Base-by-base conservation (phyloP, 1,140 invertebrate species). In the Brachionus sp. region DNA sequence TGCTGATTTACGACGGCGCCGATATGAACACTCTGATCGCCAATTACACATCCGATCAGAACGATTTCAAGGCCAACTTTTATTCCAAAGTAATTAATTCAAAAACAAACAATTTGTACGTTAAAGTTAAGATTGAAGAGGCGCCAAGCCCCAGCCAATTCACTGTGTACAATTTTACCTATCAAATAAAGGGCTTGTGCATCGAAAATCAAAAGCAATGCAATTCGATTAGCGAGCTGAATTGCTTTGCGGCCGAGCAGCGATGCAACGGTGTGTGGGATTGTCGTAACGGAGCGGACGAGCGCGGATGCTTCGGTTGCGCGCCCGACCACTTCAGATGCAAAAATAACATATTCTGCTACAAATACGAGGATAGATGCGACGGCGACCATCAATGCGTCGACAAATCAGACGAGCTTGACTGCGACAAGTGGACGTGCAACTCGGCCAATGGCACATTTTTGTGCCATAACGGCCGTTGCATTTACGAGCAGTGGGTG, bases 401-500 rank as follows among this genome's bases (percentile, higher is more conserved):
- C 5, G 80, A 83, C 39, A 66, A 70, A 13, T 66, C 80, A n/a
- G 80, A 83, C 13, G 80, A 83, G 25, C 19, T 68, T 0, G 66
- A 83, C n/a, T 83, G 80, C 39, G 57, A 66, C 25, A 66, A 66
- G 12, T 70, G 80, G 57, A 70, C 6, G 6, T 83, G 80, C 35
- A 83, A 83, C 19, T 44, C 57, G 35, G 80, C 33, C 0, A 88
- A 88, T 77, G 89, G 89, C 35, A 88, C 88, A 19, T 90, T 90
- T 84, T 84, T 90, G 42, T 90, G 90, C 85, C 86, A 86, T 23
- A 91, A 89, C 84, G 84, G 86, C n/a, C 84, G 86, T 2, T 95
- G 94, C 89, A 91, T 95, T 84, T 92, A 93, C 82, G 89, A 90
- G 50, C 92, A 91, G 23, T 94, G 93, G 92, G 90, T 92, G 57